Conservation (phyloP, 2,113 vertebrate species). For the Silurus asotus region DNA sequence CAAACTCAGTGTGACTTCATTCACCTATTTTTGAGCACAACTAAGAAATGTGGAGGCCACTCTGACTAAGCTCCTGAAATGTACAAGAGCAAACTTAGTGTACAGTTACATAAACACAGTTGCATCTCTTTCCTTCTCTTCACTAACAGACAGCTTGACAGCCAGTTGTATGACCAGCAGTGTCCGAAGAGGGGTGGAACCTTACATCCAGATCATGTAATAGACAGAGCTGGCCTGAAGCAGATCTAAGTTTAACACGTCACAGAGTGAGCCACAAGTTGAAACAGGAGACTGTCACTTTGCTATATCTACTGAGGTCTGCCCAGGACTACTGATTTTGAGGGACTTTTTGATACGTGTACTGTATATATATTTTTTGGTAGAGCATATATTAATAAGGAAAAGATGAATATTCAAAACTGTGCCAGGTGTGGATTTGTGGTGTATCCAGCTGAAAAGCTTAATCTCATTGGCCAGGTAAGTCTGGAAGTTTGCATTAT, state of each 20-base stretch:
- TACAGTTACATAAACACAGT: constrained; percentile 60
- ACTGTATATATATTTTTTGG: neutral
- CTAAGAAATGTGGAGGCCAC: constrained; percentile 21
- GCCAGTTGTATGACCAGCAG: constrained; percentile 56
- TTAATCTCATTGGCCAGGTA: constrained; percentile 97
- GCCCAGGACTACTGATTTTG: neutral
- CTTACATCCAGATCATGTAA: constrained; percentile 65
- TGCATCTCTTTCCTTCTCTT: constrained; percentile 56
- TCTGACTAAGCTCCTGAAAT: constrained; percentile 52
- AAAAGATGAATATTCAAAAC: constrained; percentile 69
- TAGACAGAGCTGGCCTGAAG: constrained; percentile 57
- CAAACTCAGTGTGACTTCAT: constrained; percentile 50
- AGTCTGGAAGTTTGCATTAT: constrained; percentile 1
- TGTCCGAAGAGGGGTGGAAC: constrained; percentile 53
- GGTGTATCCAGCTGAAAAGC: constrained; percentile 96
- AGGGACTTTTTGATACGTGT: neutral
- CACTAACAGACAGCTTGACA: constrained; percentile 65
- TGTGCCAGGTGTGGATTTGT: constrained; percentile 93
- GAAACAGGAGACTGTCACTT: constrained; percentile 44
- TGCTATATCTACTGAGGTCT: constrained; percentile 27
- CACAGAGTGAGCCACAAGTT: constrained; percentile 53
- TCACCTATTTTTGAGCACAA: constrained; percentile 49
- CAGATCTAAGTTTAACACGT: constrained; percentile 71
- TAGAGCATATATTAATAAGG: constrained; percentile 45
- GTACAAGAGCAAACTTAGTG: constrained; percentile 57